A percentile compares a stretch with the other conserved stretches of the same genome.
Conservation (phyloP, 2,888 invertebrate species). For the Vannuccia rotundouncinata region DNA sequence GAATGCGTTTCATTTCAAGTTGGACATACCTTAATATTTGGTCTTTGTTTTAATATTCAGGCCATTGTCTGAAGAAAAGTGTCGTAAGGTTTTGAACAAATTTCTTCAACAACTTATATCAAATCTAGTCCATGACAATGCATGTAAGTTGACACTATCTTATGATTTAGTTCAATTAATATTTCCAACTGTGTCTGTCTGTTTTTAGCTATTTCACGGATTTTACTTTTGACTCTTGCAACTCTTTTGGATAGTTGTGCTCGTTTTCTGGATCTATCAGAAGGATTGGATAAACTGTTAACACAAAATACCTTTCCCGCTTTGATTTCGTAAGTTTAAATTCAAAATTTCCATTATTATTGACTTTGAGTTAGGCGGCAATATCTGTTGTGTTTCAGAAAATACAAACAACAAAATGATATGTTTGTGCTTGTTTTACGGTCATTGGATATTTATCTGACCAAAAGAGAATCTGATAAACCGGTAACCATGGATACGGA, state of each 20-base stretch:
- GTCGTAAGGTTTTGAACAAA: neutral
- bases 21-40: too few species aligned
- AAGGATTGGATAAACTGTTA: neutral
- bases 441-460: neutral
- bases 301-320: neutral
- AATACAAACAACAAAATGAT: neutral
- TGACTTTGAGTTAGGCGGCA: too few species aligned
- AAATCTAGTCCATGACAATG: neutral
- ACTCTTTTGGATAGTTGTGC: neutral
- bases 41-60: neutral
- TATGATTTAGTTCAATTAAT: too few species aligned
- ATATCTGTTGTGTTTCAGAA: neutral
- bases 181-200: too few species aligned
- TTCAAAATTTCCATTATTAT: too few species aligned
- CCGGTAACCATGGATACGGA: neutral
- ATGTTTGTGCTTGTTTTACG: neutral
- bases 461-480: neutral
- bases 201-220: neutral
- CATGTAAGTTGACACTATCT: neutral
- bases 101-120: neutral
- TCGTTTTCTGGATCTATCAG: neutral
- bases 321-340: neutral
- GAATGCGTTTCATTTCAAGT: neutral
- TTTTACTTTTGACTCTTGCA: neutral
- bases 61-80: neutral